phyloP scores from a whole-genome alignment of 2,797 vertebrate species.

The Acridotheres tristis region DNA sequence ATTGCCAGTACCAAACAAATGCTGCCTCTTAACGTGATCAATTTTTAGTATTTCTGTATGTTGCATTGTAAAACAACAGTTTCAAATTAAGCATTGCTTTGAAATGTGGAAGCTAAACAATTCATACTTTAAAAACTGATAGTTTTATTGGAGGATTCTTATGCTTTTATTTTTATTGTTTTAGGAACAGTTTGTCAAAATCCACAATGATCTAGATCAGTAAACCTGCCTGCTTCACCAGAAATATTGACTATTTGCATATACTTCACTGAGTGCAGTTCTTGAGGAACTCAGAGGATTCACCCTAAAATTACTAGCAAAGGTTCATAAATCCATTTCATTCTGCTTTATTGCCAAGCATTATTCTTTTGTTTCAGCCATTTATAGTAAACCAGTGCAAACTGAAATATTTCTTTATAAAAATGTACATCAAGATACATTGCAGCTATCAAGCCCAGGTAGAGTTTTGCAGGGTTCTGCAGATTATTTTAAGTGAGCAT shows the following conservation, averaged over 20 bases:
- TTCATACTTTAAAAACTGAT: background rate
- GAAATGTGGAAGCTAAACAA: background rate
- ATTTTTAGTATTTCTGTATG: background rate
- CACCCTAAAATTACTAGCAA: background rate
- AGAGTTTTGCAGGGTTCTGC: background rate
- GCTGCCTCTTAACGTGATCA: background rate
- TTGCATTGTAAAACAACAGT: background rate
- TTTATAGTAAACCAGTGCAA: fast-evolving
- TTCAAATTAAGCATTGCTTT: background rate
- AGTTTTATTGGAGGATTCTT: background rate
- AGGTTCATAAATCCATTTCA: background rate
- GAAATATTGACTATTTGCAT: background rate
- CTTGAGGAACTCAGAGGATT: background rate
- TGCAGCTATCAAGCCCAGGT: background rate
- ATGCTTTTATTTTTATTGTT: background rate
- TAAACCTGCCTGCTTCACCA: background rate
- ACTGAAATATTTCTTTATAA: background rate
- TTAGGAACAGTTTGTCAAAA: background rate
- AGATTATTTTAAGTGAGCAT: background rate
- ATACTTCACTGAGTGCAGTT: background rate
- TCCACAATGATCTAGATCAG: background rate
- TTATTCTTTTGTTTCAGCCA: background rate
- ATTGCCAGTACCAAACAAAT: background rate
- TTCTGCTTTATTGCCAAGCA: background rate
- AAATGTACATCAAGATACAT: background rate